These are phyloP conservation scores for Halocaridina rubra DNA, from an alignment of 2,888 invertebrate genomes.

Conservation along the genomic window DNA sequence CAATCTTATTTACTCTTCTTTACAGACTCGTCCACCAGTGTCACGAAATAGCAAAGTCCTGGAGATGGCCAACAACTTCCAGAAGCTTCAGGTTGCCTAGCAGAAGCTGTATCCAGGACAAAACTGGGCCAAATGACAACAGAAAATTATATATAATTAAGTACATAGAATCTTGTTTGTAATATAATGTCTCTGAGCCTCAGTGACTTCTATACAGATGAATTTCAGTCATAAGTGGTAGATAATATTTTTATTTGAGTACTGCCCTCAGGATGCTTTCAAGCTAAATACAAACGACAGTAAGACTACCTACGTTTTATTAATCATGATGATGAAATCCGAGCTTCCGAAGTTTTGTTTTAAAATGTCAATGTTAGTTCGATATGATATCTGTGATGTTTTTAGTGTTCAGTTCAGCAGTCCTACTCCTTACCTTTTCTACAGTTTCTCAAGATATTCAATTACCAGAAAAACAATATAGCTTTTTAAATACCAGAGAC, in stretches of 20 bases:
- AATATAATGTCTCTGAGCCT: background rate
- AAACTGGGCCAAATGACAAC: background rate
- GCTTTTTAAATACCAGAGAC: too few species aligned
- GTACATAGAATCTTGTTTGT: too few species aligned
- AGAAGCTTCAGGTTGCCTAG: conserved; percentile 64
- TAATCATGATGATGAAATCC: too few species aligned
- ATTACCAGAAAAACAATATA: too few species aligned
- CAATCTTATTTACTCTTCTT: background rate
- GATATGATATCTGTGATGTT: too few species aligned
- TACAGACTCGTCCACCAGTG: conserved; percentile 48
- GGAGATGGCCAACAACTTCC: conserved; percentile 64
- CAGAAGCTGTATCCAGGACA: conserved; percentile 37
- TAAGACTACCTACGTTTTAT: too few species aligned
- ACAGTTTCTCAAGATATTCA: too few species aligned
- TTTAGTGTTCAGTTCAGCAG: too few species aligned
- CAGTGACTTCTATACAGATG: background rate
- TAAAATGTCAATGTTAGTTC: too few species aligned
- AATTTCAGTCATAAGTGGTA: background rate
- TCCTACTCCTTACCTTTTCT: too few species aligned
- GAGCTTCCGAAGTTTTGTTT: too few species aligned
- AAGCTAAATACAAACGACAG: too few species aligned
- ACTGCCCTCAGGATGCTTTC: background rate
- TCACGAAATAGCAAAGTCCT: conserved; percentile 63
- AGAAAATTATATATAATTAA: background rate
- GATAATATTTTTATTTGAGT: background rate